Evolutionary conservation across 2,888 invertebrate species (phyloP), one percentile per base, ranked within the genome.

Genomic region (Candidula unifasciata): DNA sequence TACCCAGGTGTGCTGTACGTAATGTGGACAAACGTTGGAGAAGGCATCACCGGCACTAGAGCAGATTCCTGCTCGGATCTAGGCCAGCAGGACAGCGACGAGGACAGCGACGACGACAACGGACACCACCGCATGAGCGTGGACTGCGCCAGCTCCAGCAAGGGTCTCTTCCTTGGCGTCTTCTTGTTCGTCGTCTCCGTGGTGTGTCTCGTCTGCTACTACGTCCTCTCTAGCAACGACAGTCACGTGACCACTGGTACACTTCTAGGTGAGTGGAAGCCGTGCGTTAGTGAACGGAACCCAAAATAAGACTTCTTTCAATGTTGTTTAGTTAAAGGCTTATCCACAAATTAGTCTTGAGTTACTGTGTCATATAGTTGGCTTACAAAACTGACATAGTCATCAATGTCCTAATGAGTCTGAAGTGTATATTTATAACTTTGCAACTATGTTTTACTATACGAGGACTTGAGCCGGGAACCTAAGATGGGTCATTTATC

Each of bases 121-220:
- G 86, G 84, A 13, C 74, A 76, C 52, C 86, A 89, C n/a, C 64
- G 87, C 6, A 88, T 90, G 86, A 90, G 88, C 74, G 89, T 98
- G 10, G 98, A 98, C 93, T 98, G 98, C 93, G 97, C 97, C 0
- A 95, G 97, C 85, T 97, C 98, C 0, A 98, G 98, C 94, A 97
- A 97, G 94, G 96, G 96, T 2, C 94, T 96, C 37, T 96, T 96
- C 93, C 94, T 95, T 10, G 96, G 96, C 5, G 94, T 96, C 27
- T 94, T 95, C 37, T 92, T 96, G 13, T 94, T 95, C 92, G 95
- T 95, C 13, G 94, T 95, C n/a, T 94, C 95, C 1, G 94, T 95
- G 86, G 95, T 95, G 87, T 95, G 95, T 87, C 87, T 98, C 94
- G 97, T 98, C 92, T 95, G 98, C 88, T 98, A 98, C 96, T 98